A percentile compares a stretch with the other conserved stretches of the same genome.
Evolutionary conservation across 2,888 invertebrate genomes (phyloP).

Genomic region (Brenthis hecate): DNA sequence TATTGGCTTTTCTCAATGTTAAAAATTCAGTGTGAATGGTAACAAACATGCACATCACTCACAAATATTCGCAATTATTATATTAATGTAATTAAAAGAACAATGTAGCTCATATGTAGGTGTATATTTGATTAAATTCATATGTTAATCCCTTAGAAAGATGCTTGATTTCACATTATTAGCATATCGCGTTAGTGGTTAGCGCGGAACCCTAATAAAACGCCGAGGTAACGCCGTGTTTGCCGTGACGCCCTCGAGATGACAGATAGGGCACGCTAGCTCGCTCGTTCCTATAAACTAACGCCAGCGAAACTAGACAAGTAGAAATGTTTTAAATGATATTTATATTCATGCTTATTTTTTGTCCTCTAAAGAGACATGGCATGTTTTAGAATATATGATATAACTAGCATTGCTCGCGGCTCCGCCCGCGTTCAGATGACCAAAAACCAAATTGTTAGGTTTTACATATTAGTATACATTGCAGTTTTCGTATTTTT

Average conservation of each 20-base stretch:
- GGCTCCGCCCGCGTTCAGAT: no score
- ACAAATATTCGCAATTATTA: no score
- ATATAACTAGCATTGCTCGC: background rate
- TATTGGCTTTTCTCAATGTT: no score
- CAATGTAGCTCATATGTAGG: background rate
- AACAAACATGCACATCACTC: no score
- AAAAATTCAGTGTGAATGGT: no score
- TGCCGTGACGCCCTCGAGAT: constrained; percentile 70
- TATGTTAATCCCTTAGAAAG: constrained; percentile 44
- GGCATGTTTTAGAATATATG: constrained; percentile 7
- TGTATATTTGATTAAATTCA: constrained; percentile 26
- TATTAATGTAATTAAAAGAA: no score
- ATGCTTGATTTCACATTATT: constrained; percentile 57
- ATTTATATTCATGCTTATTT: constrained; percentile 21
- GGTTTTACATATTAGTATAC: no score
- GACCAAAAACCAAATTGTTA: no score
- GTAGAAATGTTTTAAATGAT: constrained; percentile 30
- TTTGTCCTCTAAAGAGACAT: constrained; percentile 4
- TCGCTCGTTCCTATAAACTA: constrained; percentile 64
- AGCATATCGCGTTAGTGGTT: constrained; percentile 62
- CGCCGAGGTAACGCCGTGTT: constrained; percentile 77
- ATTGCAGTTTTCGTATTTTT: no score
- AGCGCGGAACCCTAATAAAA: constrained; percentile 73
- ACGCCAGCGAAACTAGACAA: constrained; percentile 33
- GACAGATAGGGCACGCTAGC: constrained; percentile 77